A percentile compares a stretch with the other conserved stretches of the same genome.
Evolutionary conservation across 2,797 vertebrate genomes (phyloP).

Genomic region (Pitangus sulphuratus): DNA sequence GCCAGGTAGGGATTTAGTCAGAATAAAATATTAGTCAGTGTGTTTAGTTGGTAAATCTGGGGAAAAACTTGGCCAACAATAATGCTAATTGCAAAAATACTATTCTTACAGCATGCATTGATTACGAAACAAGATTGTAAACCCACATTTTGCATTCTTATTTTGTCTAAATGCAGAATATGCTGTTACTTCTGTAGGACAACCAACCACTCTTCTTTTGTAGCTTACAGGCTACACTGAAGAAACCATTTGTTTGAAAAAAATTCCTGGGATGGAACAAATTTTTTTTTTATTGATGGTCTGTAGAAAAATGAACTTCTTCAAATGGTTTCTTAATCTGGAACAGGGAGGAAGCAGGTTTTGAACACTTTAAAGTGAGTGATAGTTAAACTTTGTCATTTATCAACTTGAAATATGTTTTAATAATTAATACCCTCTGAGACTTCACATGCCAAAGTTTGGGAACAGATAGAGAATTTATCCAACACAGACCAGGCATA

Average conservation of each 20-base stretch:
- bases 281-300: background rate
- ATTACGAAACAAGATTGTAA: background rate
- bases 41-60: background rate
- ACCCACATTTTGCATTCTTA: background rate
- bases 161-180: background rate
- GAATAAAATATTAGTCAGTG: background rate
- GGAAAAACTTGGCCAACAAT: background rate
- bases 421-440: conserved; percentile 16
- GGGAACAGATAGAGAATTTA: background rate
- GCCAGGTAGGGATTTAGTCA: background rate
- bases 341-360: background rate
- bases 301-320: background rate
- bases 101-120: background rate
- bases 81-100: background rate
- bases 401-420: background rate
- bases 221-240: background rate
- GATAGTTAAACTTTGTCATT: background rate
- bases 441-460: background rate
- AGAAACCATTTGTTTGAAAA: background rate
- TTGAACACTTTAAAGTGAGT: conserved; percentile 8
- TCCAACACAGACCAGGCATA: background rate
- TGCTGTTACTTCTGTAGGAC: background rate
- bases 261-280: background rate
- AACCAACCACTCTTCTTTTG: background rate
- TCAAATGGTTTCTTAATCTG: background rate